These are phyloP conservation scores for Paedocypris sp. DNA, from an alignment of 2,113 vertebrate species.

Conservation along the genomic window DNA sequence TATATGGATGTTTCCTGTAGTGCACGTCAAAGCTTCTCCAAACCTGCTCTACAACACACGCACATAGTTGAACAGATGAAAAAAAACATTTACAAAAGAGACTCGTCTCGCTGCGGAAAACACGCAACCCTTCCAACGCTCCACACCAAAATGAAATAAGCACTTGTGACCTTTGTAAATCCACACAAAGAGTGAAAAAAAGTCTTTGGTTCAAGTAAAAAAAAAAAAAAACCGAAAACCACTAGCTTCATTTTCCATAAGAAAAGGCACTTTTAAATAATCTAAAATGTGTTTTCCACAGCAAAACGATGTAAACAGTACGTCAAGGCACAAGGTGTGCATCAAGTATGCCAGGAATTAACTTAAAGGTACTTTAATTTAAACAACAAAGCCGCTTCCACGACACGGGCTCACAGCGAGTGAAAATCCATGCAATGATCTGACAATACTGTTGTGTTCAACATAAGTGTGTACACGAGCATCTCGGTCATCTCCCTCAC, in stretches of 20 bases:
- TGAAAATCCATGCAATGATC: conserved; percentile 15
- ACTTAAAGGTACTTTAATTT: conserved; percentile 24
- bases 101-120: conserved; percentile 8
- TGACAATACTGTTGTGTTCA: conserved; percentile 26
- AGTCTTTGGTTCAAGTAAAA: conserved; percentile 31
- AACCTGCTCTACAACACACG: conserved; percentile 20
- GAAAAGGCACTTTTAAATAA: conserved; percentile 40
- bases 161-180: conserved; percentile 10
- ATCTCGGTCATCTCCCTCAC: background rate
- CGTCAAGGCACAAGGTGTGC: conserved; percentile 39
- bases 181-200: conserved; percentile 6
- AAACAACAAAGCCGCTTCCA: conserved; percentile 1
- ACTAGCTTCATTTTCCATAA: background rate
- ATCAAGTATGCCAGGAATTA: conserved; percentile 44
- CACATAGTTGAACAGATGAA: conserved; percentile 9
- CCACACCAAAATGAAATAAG: conserved; percentile 20
- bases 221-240: background rate
- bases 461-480: background rate
- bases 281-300: conserved; percentile 19
- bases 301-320: conserved; percentile 36
- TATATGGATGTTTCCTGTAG: conserved; percentile 22
- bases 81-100: conserved; percentile 19
- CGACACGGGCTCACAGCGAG: conserved; percentile 5
- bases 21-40: conserved; percentile 6
- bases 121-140: conserved; percentile 10